Evolutionary conservation across 2,113 vertebrate species (phyloP), one percentile per base, ranked within the genome.

Genomic region (Bucco capensis): DNA sequence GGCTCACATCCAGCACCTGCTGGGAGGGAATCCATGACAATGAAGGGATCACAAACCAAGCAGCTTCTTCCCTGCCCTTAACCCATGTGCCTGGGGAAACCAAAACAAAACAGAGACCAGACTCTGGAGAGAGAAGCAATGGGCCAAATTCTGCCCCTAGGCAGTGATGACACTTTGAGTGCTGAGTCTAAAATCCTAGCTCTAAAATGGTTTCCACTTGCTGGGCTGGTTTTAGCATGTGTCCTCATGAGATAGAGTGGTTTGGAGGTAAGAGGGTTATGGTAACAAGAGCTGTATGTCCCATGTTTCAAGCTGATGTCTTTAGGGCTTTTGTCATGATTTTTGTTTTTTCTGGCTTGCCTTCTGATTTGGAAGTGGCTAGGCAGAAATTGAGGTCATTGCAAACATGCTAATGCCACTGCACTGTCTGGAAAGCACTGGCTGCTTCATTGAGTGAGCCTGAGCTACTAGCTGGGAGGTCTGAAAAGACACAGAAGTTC

Each of bases 151-250:
- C 69, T 71, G 56, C 56, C 72, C 28, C 38, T 7, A 37, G 44
- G 80, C 80, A 72, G 54, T 0, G 0, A 31, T 28, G 69, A 60
- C 5, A 2, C 73, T 40, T 47, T 9, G 12, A 49, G 53, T 1
- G 0, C 28, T 0, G 0, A 6, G 6, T 51, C 72, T 56, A 62
- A 83, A 46, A 38, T 50, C 17, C 19, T 33, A 54, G 27, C 51
- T 74, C 60, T 44, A 11, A 51, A 62, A 38, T 0, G 6, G 17
- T 6, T 56, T 76, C 10, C 16, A 9, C 23, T 50, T 25, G 24
- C 35, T 6, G 62, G 33, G 27, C 37, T 56, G 12, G 35, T 71
- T 57, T 44, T 72, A 75, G 49, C 15, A 14, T 12, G 28, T 83
- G 76, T 51, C 57, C 35, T 66, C 0, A 0, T 64, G 65, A 89